A percentile compares a stretch with the other conserved stretches of the same genome.
phyloP scores from a whole-genome alignment of 1,140 invertebrate species.

The Sarcophaga bullata region DNA sequence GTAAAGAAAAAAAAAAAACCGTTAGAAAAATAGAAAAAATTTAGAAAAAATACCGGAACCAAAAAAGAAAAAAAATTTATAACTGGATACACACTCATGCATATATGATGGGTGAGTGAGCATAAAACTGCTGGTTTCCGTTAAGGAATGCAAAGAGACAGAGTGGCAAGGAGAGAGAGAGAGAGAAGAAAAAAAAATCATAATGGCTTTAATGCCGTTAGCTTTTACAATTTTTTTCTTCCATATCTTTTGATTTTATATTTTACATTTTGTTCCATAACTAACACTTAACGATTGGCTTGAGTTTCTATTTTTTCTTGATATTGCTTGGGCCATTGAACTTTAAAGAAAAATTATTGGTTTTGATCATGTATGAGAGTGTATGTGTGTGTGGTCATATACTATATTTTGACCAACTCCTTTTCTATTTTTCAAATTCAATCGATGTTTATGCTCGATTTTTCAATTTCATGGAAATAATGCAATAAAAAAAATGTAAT shows the following conservation, averaged over 20 bases:
- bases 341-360: constrained; percentile 6
- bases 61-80: no score
- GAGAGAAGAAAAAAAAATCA: not conserved
- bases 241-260: no score
- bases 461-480: constrained; percentile 4
- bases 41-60: no score
- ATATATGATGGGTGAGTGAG: not conserved
- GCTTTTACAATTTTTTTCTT: not conserved
- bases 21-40: no score
- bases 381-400: not conserved
- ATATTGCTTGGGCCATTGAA: not conserved
- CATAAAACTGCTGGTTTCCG: not conserved
- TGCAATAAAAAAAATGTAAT: not conserved
- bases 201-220: constrained; percentile 4
- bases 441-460: not conserved
- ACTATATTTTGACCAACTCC: not conserved
- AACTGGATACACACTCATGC: not conserved
- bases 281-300: not conserved
- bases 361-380: not conserved
- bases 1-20: no score
- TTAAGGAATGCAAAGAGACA: not conserved
- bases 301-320: not conserved
- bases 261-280: not conserved
- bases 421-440: not conserved
- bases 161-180: not conserved